Conservation (phyloP, 1,140 invertebrate species). For the Saccostrea glomerata region DNA sequence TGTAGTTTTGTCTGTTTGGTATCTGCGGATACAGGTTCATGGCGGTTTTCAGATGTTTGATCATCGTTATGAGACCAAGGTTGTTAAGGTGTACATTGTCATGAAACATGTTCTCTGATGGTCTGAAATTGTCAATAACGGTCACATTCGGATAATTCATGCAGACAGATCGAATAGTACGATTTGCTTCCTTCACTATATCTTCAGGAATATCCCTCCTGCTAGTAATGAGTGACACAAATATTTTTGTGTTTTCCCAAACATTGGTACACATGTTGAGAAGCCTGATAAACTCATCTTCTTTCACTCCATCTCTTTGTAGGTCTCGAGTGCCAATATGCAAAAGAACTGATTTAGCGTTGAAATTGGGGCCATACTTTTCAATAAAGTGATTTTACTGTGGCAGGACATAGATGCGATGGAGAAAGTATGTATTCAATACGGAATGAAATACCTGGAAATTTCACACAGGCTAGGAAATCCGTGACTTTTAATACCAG, state of each 20-base stretch:
- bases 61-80: neutral
- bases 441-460: too few species aligned
- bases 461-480: too few species aligned
- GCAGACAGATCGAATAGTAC: neutral
- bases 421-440: too few species aligned
- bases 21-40: too few species aligned
- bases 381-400: too few species aligned
- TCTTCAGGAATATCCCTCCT: constrained; percentile 18
- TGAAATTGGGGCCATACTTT: constrained; percentile 6
- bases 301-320: constrained; percentile 22
- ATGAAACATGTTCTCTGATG: neutral
- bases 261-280: neutral
- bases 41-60: neutral
- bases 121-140: neutral
- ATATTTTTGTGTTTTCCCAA: constrained; percentile 26
- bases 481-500: too few species aligned
- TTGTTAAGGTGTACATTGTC: neutral
- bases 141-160: neutral
- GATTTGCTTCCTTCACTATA: neutral
- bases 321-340: constrained; percentile 34
- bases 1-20: too few species aligned
- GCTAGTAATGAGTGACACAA: constrained; percentile 9
- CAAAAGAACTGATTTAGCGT: constrained; percentile 31
- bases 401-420: too few species aligned
- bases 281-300: neutral